Percentiles rank a stretch among this genome's conserved stretches.
Conservation (phyloP, 1,140 invertebrate species). For the Caenorhabditis remanei region DNA sequence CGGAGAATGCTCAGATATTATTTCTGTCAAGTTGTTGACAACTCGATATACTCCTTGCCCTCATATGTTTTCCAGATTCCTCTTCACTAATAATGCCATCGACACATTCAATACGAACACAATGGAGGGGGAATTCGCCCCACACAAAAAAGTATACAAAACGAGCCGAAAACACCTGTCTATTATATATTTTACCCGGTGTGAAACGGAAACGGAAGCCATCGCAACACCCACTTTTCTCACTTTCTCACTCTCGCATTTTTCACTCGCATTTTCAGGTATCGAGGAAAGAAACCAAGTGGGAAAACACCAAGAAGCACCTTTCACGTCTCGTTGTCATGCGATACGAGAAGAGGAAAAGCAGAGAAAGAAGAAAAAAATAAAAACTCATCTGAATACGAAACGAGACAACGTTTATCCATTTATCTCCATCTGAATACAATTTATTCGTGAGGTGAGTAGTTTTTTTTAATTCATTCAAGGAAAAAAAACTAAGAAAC, state of each 20-base stretch:
- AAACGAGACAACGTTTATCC: not conserved
- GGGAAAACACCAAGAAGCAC: conserved; percentile 24
- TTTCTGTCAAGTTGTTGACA: no score
- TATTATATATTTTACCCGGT: conserved; percentile 1
- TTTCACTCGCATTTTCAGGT: not conserved
- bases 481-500: not conserved
- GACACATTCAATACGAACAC: not conserved
- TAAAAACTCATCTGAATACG: conserved; percentile 19
- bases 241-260: not conserved
- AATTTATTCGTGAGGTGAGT: not conserved
- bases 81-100: no score
- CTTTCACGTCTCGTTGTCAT: not conserved
- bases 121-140: not conserved
- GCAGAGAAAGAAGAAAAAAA: not conserved
- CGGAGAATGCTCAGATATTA: no score
- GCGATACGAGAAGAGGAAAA: conserved; percentile 11
- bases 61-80: no score
- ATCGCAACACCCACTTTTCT: not conserved
- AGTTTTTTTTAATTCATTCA: not conserved
- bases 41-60: no score
- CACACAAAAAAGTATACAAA: not conserved
- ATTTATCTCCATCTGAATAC: not conserved
- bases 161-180: conserved; percentile 35
- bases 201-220: conserved; percentile 41
- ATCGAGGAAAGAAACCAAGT: not conserved